Evolutionary conservation across 2,797 vertebrate genomes (phyloP).

Genomic region (Serranus cabrilla): DNA sequence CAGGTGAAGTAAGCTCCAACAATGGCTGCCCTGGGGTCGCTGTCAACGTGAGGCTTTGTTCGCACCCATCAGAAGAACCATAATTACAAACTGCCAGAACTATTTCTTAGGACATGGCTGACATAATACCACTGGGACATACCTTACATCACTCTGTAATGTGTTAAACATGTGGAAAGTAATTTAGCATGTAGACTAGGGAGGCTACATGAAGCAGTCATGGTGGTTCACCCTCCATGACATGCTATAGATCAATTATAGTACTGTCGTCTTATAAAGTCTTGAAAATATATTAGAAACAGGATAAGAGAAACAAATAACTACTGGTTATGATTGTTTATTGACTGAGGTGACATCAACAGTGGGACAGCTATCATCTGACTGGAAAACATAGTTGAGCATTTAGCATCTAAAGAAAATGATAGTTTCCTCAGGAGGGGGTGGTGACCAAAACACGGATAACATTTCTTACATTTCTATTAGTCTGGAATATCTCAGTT

Average conservation of each 20-base stretch:
- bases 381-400: too few relatives aligned
- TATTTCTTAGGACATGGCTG: conserved; percentile 19
- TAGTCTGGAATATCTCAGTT: too few relatives aligned
- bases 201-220: background rate
- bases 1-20: conserved; percentile 57
- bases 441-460: too few relatives aligned
- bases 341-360: background rate
- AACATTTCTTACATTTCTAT: background rate
- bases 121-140: conserved; percentile 35
- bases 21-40: conserved; percentile 59
- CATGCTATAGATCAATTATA: background rate
- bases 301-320: background rate
- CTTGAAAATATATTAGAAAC: background rate
- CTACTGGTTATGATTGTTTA: background rate
- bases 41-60: conserved; percentile 56
- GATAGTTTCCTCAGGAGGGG: too few relatives aligned
- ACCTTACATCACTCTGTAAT: conserved; percentile 47
- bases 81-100: conserved; percentile 55
- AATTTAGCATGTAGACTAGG: background rate
- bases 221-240: conserved; percentile 9
- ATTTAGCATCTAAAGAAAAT: too few relatives aligned
- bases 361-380: too few relatives aligned
- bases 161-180: conserved; percentile 33
- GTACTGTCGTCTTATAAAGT: background rate
- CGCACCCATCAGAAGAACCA: conserved; percentile 38